phyloP scores from a whole-genome alignment of 2,888 invertebrate genomes.

The Linnaemya vulpina region DNA sequence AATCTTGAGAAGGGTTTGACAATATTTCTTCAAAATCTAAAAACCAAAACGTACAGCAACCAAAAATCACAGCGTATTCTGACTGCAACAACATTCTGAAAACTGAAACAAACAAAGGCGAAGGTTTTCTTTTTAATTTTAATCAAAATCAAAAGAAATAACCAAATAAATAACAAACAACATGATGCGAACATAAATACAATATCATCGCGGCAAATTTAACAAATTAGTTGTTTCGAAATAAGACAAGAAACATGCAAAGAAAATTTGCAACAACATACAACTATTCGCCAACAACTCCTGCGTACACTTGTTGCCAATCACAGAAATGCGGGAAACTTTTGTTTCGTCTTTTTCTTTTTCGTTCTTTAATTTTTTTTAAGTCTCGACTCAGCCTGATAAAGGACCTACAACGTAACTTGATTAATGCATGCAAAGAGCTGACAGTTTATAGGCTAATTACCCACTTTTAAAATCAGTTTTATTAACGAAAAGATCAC shows the following conservation, averaged over 20 bases:
- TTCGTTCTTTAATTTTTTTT: not conserved
- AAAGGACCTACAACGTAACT: slow-evolving; percentile 65
- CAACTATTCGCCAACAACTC: slow-evolving; percentile 3
- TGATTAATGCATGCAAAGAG: slow-evolving; percentile 74
- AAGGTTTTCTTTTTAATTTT: slow-evolving; percentile 24
- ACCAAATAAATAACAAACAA: slow-evolving; percentile 30
- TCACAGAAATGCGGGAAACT: slow-evolving; percentile 17
- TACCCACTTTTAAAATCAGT: slow-evolving; percentile 74
- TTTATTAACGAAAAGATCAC: slow-evolving; percentile 37
- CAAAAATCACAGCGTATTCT: not conserved
- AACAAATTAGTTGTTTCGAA: slow-evolving; percentile 68
- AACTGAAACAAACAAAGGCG: slow-evolving; percentile 33
- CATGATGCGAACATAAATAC: slow-evolving; percentile 63
- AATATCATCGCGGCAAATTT: slow-evolving; percentile 74
- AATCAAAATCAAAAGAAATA: slow-evolving; percentile 25
- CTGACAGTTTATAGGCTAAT: slow-evolving; percentile 76
- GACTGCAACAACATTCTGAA: not conserved
- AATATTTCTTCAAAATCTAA: slow-evolving; percentile 78
- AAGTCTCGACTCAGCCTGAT: slow-evolving; percentile 25
- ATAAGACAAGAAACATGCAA: slow-evolving; percentile 66
- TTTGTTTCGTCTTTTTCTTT: not conserved
- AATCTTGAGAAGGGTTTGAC: slow-evolving; percentile 81
- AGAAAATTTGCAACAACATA: slow-evolving; percentile 36
- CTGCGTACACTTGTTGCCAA: slow-evolving; percentile 58
- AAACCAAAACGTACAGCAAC: not conserved